Percentiles rank a stretch among this genome's conserved stretches.
Conservation (phyloP, 2,888 invertebrate species). For the Antheraea assamensis region DNA sequence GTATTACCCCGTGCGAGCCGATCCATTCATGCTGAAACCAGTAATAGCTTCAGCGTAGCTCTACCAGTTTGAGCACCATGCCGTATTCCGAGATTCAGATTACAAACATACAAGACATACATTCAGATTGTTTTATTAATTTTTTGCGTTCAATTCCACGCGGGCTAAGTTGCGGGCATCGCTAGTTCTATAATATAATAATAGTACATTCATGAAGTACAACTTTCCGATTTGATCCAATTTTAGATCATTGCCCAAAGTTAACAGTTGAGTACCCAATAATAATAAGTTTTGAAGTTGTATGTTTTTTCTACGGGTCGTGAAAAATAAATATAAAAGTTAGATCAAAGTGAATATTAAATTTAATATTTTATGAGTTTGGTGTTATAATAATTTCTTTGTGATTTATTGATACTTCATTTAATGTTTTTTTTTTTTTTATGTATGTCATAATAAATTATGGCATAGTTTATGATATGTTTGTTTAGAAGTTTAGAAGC, state of each 20-base stretch:
- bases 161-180: too few species aligned
- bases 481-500: not conserved
- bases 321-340: conserved; percentile 11
- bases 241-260: not conserved
- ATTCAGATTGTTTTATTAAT: too few species aligned
- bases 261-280: not conserved
- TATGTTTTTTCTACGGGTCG: not conserved
- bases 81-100: too few species aligned
- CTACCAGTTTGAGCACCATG: too few species aligned
- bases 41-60: too few species aligned
- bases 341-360: conserved; percentile 15
- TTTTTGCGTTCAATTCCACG: too few species aligned
- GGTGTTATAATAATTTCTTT: not conserved
- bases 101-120: too few species aligned
- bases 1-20: too few species aligned
- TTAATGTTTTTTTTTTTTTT: not conserved
- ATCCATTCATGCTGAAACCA: too few species aligned
- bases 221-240: not conserved
- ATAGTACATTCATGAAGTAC: not conserved
- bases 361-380: conserved; percentile 10
- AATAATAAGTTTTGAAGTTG: not conserved
- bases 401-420: not conserved
- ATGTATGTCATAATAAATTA: not conserved
- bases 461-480: not conserved
- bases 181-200: too few species aligned